Base-by-base conservation (phyloP, 2,888 invertebrate genomes). In the Tipula helvola region DNA sequence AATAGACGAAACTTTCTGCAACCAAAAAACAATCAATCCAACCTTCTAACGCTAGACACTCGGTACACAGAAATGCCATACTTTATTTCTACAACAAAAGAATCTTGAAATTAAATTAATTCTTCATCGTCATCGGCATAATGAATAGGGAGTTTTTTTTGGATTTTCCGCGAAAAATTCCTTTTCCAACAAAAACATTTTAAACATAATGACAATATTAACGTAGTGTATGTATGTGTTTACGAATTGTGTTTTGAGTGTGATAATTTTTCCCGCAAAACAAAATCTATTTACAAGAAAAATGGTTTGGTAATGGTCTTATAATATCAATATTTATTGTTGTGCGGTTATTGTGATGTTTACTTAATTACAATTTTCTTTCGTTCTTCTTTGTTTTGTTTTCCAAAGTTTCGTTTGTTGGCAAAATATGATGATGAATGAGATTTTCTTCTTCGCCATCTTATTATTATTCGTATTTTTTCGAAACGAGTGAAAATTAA, bases 301-400 rank as follows among this genome's bases (percentile, higher is more conserved):
- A 71, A 71, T 28, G 28, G 71, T 71, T 28, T 71, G 28, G 71
- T 71, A 71, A 71, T 71, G 71, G 71, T 71, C 28, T 71, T 71
- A 71, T 71, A 71, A 71, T 71, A 71, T 71, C 71, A 71, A 71
- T 71, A 71, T 71, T 71, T 71, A 71, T 71, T 71, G 71, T 71
- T 71, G 71, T 18, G 71, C 71, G 71, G 71, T 71, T 71, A 28
- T 71, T 71, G 71, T 71, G 71, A 71, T 71, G 71, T 71, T 71
- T 71, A 71, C 71, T 71, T 71, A 71, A 71, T 71, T 71, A 71
- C 71, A 71, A 71, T 71, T 71, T 71, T 71, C 71, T 28, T 28
- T 71, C 71, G 28, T 28, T 71, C 28, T 28, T 28, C 2, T 28
- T 28, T 28, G 28, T 28, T 71, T 28, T 71, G 71, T 71, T 71